These are phyloP conservation scores for Ypsolopha scabrella DNA, from an alignment of 2,888 invertebrate genomes.

Conservation along the genomic window DNA sequence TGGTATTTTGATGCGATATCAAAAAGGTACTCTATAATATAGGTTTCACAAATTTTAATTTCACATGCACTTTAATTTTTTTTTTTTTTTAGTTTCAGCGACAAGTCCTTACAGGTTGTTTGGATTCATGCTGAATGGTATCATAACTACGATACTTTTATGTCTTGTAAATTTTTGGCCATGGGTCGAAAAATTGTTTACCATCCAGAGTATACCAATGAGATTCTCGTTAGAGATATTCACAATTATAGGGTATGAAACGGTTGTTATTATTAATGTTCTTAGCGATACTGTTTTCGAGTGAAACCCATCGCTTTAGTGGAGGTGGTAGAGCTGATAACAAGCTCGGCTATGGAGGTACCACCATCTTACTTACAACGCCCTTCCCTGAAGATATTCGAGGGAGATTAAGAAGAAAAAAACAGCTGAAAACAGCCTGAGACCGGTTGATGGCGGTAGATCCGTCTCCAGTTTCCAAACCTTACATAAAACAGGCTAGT, in stretches of 20 bases:
- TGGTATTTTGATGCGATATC: neutral
- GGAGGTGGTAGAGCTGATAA: no score
- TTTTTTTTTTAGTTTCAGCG: conserved; percentile 24
- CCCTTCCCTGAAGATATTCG: no score
- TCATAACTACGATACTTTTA: conserved; percentile 45
- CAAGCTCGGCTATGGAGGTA: no score
- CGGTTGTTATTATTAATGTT: neutral
- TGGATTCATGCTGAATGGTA: conserved; percentile 44
- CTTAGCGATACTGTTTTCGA: neutral
- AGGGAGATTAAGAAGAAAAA: no score
- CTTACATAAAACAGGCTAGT: no score
- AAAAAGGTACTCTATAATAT: neutral
- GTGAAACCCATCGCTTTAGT: neutral
- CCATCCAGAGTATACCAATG: conserved; percentile 17
- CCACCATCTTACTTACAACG: no score
- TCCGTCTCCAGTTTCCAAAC: no score
- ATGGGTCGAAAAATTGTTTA: conserved; percentile 39
- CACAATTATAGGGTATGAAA: conserved; percentile 26
- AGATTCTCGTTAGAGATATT: conserved; percentile 23
- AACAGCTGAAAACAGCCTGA: no score
- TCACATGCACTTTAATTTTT: neutral
- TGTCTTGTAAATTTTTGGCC: conserved; percentile 39
- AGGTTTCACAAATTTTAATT: neutral
- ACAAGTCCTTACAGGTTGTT: conserved; percentile 26
- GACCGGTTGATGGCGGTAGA: no score